A percentile compares a stretch with the other conserved stretches of the same genome.
phyloP scores from a whole-genome alignment of 2,888 invertebrate species.

The Oligia latruncula region DNA sequence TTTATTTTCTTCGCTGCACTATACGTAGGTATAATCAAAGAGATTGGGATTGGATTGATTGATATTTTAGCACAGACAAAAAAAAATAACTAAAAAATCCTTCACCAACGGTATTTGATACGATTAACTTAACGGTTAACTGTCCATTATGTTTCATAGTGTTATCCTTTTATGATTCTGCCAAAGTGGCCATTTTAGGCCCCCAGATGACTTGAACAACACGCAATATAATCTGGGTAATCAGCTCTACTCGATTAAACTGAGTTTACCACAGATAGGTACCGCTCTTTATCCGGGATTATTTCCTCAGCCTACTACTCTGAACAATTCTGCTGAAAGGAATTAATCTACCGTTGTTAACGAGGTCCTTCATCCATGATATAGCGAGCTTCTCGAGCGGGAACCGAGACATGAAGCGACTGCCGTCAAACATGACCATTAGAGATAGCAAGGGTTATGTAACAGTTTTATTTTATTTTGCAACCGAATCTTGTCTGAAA shows the following conservation, averaged over 20 bases:
- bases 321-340: conserved; percentile 23
- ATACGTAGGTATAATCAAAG: too few relatives aligned
- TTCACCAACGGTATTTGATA: too few relatives aligned
- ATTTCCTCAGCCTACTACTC: conserved; percentile 3
- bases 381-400: conserved; percentile 12
- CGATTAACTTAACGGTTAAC: too few relatives aligned
- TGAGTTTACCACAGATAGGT: background rate
- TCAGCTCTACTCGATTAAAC: background rate
- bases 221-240: background rate
- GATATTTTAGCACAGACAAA: too few relatives aligned
- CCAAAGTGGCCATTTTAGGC: too few relatives aligned
- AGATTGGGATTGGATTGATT: too few relatives aligned
- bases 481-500: background rate
- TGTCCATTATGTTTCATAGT: too few relatives aligned
- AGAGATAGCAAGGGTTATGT: conserved; percentile 5
- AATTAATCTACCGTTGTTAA: conserved; percentile 44
- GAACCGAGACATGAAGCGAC: background rate
- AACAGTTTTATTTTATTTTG: conserved; percentile 1
- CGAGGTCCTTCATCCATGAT: conserved; percentile 24
- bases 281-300: background rate
- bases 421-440: conserved; percentile 17
- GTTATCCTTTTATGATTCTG: too few relatives aligned
- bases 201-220: background rate
- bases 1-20: too few relatives aligned
- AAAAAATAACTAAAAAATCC: too few relatives aligned